These are phyloP conservation scores for Glyphotaelius pellucidus DNA, from an alignment of 2,888 invertebrate species.

Conservation along the genomic window DNA sequence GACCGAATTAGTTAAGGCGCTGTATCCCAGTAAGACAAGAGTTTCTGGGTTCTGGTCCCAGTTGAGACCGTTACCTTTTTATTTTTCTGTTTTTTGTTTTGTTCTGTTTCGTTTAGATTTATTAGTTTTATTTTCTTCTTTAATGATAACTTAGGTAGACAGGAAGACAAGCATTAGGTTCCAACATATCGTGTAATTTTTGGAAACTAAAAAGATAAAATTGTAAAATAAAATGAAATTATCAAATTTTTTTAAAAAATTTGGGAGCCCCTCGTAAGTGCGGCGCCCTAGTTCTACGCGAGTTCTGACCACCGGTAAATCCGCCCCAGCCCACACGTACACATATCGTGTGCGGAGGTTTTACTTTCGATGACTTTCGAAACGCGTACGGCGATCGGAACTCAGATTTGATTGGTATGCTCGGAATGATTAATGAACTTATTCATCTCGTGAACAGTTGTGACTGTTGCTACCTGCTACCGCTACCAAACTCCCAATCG, in stretches of 20 bases:
- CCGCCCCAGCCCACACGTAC: background rate
- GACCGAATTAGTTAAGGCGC: too few relatives aligned
- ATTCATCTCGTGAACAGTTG: background rate
- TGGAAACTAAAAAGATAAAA: too few relatives aligned
- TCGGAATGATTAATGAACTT: constrained; percentile 38
- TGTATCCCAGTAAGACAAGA: too few relatives aligned
- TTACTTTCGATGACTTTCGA: constrained; percentile 54
- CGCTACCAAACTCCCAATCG: background rate
- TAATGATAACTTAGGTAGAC: too few relatives aligned
- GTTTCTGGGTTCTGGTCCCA: too few relatives aligned
- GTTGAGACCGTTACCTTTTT: too few relatives aligned
- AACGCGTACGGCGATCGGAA: constrained; percentile 30
- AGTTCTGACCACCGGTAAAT: background rate
- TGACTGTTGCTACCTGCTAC: background rate
- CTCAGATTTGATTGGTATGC: constrained; percentile 16
- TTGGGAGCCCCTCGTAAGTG: background rate
- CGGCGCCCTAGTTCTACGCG: background rate
- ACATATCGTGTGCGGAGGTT: constrained; percentile 13
- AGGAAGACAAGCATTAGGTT: too few relatives aligned
- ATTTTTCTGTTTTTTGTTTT: too few relatives aligned
- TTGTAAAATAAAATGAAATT: too few relatives aligned
- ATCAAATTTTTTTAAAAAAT: background rate
- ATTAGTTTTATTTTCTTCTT: too few relatives aligned
- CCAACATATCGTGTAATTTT: too few relatives aligned
- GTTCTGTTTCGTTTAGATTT: too few relatives aligned